A percentile compares a stretch with the other conserved stretches of the same genome.
Evolutionary conservation across 2,797 vertebrate species (phyloP).

Genomic region (Gymnoscopelus braueri): DNA sequence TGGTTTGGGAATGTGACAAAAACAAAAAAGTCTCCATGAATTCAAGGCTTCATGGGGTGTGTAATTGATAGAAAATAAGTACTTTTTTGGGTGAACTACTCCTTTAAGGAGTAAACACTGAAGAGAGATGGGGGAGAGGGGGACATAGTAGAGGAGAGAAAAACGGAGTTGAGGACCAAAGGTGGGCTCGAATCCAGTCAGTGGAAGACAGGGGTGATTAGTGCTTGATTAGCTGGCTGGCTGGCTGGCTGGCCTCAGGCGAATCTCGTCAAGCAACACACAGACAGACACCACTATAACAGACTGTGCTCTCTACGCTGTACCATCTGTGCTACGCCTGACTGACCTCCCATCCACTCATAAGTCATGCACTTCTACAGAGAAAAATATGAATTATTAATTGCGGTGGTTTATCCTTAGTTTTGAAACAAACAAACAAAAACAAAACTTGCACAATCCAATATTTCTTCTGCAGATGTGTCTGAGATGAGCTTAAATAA

Average conservation of each 20-base stretch:
- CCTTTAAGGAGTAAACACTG: constrained; percentile 23
- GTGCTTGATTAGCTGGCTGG: constrained; percentile 59
- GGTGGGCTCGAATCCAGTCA: constrained; percentile 26
- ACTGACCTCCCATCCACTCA: constrained; percentile 40
- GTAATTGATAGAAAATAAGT: too few species aligned
- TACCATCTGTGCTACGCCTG: constrained; percentile 62
- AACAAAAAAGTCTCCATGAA: too few species aligned
- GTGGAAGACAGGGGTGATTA: constrained; percentile 45
- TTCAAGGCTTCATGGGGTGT: too few species aligned
- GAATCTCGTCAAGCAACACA: constrained; percentile 38
- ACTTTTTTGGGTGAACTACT: too few species aligned
- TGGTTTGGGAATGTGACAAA: too few species aligned
- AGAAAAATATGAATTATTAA: constrained; percentile 5
- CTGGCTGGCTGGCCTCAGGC: constrained; percentile 50
- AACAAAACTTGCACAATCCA: too few species aligned
- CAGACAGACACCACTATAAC: constrained; percentile 19
- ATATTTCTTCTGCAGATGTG: too few species aligned
- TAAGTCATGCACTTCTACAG: constrained; percentile 3
- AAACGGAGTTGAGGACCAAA: neutral
- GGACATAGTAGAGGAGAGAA: constrained; percentile 15
- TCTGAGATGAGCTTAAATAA: too few species aligned
- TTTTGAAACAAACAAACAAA: neutral
- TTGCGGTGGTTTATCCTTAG: neutral
- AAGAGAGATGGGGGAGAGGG: constrained; percentile 20
- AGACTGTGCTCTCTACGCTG: constrained; percentile 27